A percentile compares a stretch with the other conserved stretches of the same genome.
These are phyloP conservation scores for Merodon equestris DNA, from an alignment of 2,888 invertebrate species.

Conservation along the genomic window DNA sequence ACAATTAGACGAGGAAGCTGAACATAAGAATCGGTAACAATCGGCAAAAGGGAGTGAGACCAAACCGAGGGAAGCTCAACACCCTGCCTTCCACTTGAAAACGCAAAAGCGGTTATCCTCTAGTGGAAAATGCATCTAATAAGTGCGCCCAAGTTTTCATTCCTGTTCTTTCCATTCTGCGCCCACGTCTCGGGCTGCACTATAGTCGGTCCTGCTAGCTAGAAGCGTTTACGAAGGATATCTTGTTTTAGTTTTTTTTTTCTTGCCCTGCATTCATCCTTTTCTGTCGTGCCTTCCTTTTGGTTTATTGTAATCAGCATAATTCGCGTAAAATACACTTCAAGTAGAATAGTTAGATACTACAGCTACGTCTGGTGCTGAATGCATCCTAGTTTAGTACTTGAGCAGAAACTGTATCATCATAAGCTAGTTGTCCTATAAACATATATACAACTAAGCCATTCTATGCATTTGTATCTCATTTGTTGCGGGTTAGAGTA, in stretches of 20 bases:
- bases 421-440: conserved; percentile 22
- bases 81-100: conserved; percentile 1
- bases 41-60: conserved; percentile 17
- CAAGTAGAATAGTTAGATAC: conserved; percentile 52
- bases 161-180: conserved; percentile 12
- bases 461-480: conserved; percentile 10
- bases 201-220: neutral
- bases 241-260: neutral
- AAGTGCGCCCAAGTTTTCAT: conserved; percentile 59
- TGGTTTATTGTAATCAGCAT: conserved; percentile 58
- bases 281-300: conserved; percentile 28
- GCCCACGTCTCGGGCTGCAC: neutral
- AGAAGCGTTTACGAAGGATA: no score
- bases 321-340: conserved; percentile 64
- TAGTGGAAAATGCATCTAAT: conserved; percentile 64
- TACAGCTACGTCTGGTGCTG: conserved; percentile 6
- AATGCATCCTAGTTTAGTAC: conserved; percentile 42
- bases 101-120: conserved; percentile 53
- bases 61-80: conserved; percentile 32
- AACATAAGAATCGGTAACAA: conserved; percentile 18
- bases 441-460: neutral
- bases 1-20: conserved; percentile 9
- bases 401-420: conserved; percentile 52
- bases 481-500: neutral
- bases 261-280: conserved; percentile 4